Conservation (phyloP, 2,797 vertebrate genomes). For the Pelodytes ibericus region DNA sequence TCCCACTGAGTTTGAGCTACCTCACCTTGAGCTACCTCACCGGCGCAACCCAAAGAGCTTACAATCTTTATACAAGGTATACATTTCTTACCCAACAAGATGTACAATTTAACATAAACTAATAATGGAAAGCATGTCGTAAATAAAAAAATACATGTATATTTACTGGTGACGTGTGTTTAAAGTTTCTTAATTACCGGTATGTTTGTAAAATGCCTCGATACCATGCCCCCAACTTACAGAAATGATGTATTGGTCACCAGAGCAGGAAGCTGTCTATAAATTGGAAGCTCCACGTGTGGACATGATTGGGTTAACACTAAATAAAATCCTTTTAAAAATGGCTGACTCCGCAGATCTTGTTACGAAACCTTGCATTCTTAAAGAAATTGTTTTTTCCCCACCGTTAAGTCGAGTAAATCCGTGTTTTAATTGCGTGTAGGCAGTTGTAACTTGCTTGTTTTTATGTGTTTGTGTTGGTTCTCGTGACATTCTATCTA, state of each 20-base stretch:
- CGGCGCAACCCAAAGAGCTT: too few species aligned
- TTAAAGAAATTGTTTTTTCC: background rate
- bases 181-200: constrained; percentile 5
- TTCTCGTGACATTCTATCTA: constrained; percentile 24
- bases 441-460: background rate
- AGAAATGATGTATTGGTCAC: constrained; percentile 15
- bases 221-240: background rate
- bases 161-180: too few species aligned
- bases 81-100: too few species aligned
- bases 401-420: background rate
- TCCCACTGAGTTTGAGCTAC: too few species aligned
- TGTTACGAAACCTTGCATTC: constrained; percentile 2
- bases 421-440: constrained; percentile 26
- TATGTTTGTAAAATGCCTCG: constrained; percentile 12
- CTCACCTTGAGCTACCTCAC: too few species aligned
- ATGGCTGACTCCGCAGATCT: background rate
- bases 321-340: constrained; percentile 21
- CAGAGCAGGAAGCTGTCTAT: constrained; percentile 20
- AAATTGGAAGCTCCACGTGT: background rate
- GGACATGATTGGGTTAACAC: background rate
- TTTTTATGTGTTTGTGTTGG: constrained; percentile 18
- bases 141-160: too few species aligned
- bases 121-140: too few species aligned
- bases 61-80: too few species aligned
- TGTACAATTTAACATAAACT: too few species aligned